Percentiles rank a stretch among this genome's conserved stretches.
Conservation (phyloP, 35 echinoderm and acorn worm species). For the Anneissia japonica region DNA sequence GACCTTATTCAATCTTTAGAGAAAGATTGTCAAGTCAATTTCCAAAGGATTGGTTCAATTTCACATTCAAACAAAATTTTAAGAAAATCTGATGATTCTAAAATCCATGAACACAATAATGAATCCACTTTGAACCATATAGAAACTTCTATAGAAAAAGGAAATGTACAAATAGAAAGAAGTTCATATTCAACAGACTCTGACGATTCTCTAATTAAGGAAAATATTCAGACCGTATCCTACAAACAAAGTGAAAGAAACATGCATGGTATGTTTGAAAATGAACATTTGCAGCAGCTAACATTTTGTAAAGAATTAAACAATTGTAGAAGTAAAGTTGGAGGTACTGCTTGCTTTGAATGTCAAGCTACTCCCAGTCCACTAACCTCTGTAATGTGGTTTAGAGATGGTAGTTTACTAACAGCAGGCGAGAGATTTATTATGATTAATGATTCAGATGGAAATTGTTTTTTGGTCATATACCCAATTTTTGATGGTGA, state of each 20-base stretch:
- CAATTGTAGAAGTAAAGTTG: neutral
- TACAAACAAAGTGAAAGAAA: neutral
- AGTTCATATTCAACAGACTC: too few relatives aligned
- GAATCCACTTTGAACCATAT: too few relatives aligned
- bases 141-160: too few relatives aligned
- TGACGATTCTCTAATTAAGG: neutral
- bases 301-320: neutral
- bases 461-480: slow-evolving; percentile 8
- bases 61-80: too few relatives aligned
- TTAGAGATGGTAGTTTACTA: neutral
- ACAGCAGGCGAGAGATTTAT: neutral
- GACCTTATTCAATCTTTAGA: too few relatives aligned
- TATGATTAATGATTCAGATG: slow-evolving; percentile 2
- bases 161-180: too few relatives aligned
- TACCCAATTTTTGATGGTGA: neutral
- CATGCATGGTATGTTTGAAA: neutral
- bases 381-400: neutral
- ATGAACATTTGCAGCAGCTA: neutral
- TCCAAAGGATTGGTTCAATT: too few relatives aligned
- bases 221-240: neutral
- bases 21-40: too few relatives aligned
- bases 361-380: neutral
- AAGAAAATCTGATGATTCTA: too few relatives aligned
- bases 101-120: too few relatives aligned
- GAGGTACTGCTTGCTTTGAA: neutral